Evolutionary conservation across 2,888 invertebrate species (phyloP).

Genomic region (Tanypteryx hageni): DNA sequence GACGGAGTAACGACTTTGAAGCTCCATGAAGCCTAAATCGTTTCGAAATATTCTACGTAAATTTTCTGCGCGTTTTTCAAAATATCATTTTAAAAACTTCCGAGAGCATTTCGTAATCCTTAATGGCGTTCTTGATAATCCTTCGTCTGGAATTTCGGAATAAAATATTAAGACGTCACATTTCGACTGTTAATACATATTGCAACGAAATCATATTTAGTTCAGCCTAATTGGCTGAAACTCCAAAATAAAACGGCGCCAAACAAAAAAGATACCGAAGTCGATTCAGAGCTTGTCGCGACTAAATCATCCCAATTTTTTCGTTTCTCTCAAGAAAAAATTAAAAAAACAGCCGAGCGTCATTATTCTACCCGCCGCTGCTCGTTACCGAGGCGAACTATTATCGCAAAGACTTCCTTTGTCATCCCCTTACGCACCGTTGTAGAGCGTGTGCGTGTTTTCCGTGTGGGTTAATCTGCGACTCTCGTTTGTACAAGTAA

Average conservation of each 20-base stretch:
- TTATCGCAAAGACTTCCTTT: constrained; percentile 37
- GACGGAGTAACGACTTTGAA: no score
- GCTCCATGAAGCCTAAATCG: no score
- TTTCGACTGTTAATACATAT: neutral
- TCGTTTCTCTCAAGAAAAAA: neutral
- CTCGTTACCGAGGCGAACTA: constrained; percentile 38
- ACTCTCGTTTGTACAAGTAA: constrained; percentile 52
- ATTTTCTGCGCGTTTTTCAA: no score
- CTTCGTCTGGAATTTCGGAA: neutral
- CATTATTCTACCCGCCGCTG: constrained; percentile 5
- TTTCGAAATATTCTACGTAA: no score
- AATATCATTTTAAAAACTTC: no score
- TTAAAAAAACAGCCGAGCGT: neutral
- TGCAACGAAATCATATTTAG: neutral
- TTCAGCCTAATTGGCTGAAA: neutral
- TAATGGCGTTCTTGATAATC: no score
- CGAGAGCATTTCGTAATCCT: no score
- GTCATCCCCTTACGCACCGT: constrained; percentile 58
- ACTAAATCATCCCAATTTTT: constrained; percentile 5
- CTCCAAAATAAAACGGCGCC: neutral
- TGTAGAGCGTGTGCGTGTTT: constrained; percentile 54
- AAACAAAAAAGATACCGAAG: neutral
- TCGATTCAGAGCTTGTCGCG: neutral
- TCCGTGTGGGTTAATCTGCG: constrained; percentile 53
- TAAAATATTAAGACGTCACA: neutral